Percentiles rank a stretch among this genome's conserved stretches.
Conservation (phyloP, 2,113 vertebrate genomes). For the Microtus richardsoni region DNA sequence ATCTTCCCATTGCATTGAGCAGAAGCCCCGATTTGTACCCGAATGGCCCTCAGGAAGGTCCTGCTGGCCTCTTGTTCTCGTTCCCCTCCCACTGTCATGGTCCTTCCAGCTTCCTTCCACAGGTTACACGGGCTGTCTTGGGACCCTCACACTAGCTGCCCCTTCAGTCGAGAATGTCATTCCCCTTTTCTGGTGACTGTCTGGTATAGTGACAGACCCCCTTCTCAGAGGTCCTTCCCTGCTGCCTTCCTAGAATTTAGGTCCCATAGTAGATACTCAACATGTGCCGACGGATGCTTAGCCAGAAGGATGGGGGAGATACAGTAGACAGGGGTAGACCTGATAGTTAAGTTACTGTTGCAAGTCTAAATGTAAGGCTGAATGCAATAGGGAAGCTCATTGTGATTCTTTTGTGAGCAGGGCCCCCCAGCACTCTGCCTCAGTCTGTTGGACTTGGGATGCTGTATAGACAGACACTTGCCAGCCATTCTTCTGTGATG, state of each 20-base stretch:
- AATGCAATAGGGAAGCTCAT: neutral
- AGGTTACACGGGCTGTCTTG: neutral
- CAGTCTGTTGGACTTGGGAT: neutral
- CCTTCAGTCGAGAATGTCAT: neutral
- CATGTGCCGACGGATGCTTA: neutral
- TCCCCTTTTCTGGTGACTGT: neutral
- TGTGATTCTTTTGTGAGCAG: neutral
- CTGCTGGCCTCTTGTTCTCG: neutral
- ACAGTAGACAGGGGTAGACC: neutral
- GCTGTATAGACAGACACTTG: neutral
- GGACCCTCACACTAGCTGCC: neutral
- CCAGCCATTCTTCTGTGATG: neutral
- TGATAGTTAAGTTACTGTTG: too few species aligned
- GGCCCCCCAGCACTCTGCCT: rapidly evolving
- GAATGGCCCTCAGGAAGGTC: neutral
- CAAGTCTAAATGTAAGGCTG: neutral
- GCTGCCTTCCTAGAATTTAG: neutral
- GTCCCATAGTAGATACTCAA: neutral
- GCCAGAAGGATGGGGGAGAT: too few species aligned
- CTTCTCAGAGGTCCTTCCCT: neutral
- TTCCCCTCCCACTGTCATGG: too few species aligned
- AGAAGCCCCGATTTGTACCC: neutral
- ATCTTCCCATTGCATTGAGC: neutral
- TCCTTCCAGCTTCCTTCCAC: neutral
- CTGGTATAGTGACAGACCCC: neutral